phyloP scores from a whole-genome alignment of 1,140 invertebrate genomes.

The Dysdera silvatica region DNA sequence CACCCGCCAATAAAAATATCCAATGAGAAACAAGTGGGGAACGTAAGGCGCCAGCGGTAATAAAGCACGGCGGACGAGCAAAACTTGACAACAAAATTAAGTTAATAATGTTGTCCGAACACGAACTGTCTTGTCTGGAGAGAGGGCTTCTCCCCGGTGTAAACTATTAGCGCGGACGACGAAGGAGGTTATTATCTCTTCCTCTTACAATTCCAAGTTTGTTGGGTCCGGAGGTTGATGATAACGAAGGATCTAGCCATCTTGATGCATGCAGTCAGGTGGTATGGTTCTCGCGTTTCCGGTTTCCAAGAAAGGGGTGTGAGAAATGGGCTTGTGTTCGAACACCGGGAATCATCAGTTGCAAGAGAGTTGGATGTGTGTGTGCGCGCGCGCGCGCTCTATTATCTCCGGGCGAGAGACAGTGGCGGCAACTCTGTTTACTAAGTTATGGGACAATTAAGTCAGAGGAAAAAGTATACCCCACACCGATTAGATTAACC shows the following conservation, averaged over 20 bases:
- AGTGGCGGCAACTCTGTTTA: slow-evolving; percentile 24
- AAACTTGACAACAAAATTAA: slow-evolving; percentile 29
- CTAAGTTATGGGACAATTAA: slow-evolving; percentile 30
- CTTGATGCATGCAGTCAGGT: too few relatives aligned
- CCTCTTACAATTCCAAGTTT: slow-evolving; percentile 28
- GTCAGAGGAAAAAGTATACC: too few relatives aligned
- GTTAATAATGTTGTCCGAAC: slow-evolving; percentile 29
- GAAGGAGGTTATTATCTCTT: slow-evolving; percentile 17
- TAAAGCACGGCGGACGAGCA: slow-evolving; percentile 12
- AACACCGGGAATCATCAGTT: slow-evolving; percentile 9
- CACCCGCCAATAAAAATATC: slow-evolving; percentile 25
- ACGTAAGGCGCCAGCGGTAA: slow-evolving; percentile 1
- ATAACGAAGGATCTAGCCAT: too few relatives aligned
- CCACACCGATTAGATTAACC: too few relatives aligned
- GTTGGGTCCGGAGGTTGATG: slow-evolving; percentile 22
- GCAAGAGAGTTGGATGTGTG: too few relatives aligned
- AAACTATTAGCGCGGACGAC: slow-evolving; percentile 24
- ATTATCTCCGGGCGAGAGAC: too few relatives aligned
- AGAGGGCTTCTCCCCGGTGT: background rate
- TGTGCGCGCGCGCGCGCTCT: too few relatives aligned
- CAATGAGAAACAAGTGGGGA: background rate
- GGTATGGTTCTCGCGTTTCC: background rate
- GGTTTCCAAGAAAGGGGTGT: slow-evolving; percentile 8
- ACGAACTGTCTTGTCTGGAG: background rate
- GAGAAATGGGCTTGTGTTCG: slow-evolving; percentile 24